Percentiles rank a stretch among this genome's conserved stretches.
Conservation (phyloP, 2,888 invertebrate species). For the Dexiosoma caninum region DNA sequence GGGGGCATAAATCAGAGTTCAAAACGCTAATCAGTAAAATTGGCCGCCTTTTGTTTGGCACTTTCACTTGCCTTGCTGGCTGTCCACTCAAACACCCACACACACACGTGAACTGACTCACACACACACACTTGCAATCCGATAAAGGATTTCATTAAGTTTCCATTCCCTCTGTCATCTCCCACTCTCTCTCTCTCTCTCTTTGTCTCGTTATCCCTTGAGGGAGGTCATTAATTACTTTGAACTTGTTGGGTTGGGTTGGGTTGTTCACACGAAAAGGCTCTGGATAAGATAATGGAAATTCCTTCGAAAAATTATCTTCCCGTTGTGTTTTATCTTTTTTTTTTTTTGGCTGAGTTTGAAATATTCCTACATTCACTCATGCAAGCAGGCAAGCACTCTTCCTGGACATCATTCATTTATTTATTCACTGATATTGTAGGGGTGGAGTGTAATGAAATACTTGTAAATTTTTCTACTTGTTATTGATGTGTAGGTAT, state of each 20-base stretch:
- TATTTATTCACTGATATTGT: background rate
- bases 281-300: conserved; percentile 41
- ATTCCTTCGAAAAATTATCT: conserved; percentile 16
- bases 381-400: too few relatives aligned
- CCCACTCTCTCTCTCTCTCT: too few relatives aligned
- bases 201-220: conserved; percentile 18
- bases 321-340: conserved; percentile 1
- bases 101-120: too few relatives aligned
- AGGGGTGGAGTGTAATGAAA: conserved; percentile 30
- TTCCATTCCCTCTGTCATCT: conserved; percentile 53
- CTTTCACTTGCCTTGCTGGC: conserved; percentile 17
- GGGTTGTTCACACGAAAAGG: conserved; percentile 41
- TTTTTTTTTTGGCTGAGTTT: conserved; percentile 23
- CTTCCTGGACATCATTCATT: background rate
- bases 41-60: conserved; percentile 43
- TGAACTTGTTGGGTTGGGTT: conserved; percentile 69
- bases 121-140: background rate
- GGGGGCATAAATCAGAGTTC: conserved; percentile 66
- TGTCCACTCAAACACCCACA: conserved; percentile 3
- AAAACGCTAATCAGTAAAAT: conserved; percentile 65
- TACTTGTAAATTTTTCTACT: conserved; percentile 40
- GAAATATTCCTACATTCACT: conserved; percentile 33
- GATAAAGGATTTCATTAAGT: conserved; percentile 72
- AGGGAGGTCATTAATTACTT: conserved; percentile 75
- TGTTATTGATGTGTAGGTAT: conserved; percentile 48